Base-by-base conservation (phyloP, 2,888 invertebrate genomes). In the Ophioninae sp. region DNA sequence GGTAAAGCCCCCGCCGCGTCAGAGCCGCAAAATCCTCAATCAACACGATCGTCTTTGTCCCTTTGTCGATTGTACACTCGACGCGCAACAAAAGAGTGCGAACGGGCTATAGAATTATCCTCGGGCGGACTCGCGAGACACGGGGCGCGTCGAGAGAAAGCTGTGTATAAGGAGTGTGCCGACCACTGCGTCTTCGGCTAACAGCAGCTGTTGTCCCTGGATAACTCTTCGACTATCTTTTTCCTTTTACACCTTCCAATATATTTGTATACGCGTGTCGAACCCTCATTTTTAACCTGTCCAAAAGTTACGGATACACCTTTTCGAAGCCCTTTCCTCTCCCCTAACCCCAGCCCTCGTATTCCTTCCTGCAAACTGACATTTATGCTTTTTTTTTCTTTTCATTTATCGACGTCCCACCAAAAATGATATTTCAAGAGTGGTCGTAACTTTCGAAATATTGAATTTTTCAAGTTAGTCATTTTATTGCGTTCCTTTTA, bases 161-260 rank as follows among this genome's bases (percentile, higher is more conserved):
- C 81, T 84, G 80, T 30, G 30, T 30, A 3, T 30, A 3, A 1
- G 81, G 76, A 75, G 79, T 70, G 70, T 67, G 68, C 74, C 78
- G 83, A 61, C 73, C 64, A 68, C 76, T 80, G 73, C 77, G 78
- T 78, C 44, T 7, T 70, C 57, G 7, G 68, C 64, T 79, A 68
- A 56, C 79, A 68, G 84, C 84, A 84, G 84, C 84, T 81, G 84
- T 84, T 84, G 84, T 81, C 84, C 84, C 84, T 84, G 84, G 84
- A 81, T 81, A 84, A 84, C 79, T 41, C 56, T 70, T 75, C 78
- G 37, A 78, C 65, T 67, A 70, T 73, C 69, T 74, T 72, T 76
- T 77, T 79, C 74, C 69, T 65, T 57, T 67, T 57, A 77, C 80
- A 65, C 80, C 73, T 78, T 81, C 74, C 50, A 65, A 76, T 67